Evolutionary conservation across 2,888 invertebrate species (phyloP).

Genomic region (Ennomos quercinarius): DNA sequence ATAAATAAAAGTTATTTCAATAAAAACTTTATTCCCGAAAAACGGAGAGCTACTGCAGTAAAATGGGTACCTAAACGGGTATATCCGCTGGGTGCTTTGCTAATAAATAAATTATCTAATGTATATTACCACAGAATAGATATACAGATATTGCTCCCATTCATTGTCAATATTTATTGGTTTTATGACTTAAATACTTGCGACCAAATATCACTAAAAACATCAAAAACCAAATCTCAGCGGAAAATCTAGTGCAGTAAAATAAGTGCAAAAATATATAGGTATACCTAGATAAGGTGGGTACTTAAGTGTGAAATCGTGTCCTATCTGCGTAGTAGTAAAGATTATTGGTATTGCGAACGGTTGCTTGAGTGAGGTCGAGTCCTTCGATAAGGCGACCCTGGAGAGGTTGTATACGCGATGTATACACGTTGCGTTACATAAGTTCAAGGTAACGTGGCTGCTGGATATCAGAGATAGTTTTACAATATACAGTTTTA

Average conservation of each 20-base stretch:
- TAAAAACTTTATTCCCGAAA: too few relatives aligned
- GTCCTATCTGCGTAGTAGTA: slow-evolving; percentile 9
- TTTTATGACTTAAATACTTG: too few relatives aligned
- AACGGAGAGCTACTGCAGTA: too few relatives aligned
- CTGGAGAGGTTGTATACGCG: background rate
- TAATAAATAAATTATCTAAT: too few relatives aligned
- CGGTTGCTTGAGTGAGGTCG: slow-evolving; percentile 14
- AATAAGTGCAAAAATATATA: background rate
- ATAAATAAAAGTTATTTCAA: too few relatives aligned
- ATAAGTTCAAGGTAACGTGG: slow-evolving; percentile 16
- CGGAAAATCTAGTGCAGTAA: background rate
- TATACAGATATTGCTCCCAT: too few relatives aligned
- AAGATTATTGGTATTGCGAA: slow-evolving; percentile 1
- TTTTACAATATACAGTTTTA: too few relatives aligned
- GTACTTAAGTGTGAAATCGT: slow-evolving; percentile 1
- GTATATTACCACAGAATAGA: too few relatives aligned
- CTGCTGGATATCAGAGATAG: background rate
- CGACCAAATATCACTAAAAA: background rate
- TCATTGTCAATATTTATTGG: too few relatives aligned
- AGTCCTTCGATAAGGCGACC: slow-evolving; percentile 34
- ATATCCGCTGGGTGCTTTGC: too few relatives aligned
- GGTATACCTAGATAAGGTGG: too few relatives aligned
- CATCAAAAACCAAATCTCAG: background rate
- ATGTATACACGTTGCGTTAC: background rate
- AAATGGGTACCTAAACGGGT: too few relatives aligned